phyloP scores from a whole-genome alignment of 2,113 vertebrate species.

The Lagopus muta region DNA sequence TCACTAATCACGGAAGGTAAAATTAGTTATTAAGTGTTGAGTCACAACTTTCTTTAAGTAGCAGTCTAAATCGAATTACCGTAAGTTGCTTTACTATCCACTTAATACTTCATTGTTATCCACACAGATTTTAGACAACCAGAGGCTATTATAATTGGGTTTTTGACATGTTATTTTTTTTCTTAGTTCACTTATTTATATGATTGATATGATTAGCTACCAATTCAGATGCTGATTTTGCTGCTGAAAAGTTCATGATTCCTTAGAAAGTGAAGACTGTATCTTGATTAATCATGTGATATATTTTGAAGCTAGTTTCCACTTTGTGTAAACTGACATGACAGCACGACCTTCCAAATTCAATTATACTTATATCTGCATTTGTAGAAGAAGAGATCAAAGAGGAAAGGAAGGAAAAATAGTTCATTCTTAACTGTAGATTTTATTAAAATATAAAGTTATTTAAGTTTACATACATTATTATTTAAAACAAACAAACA shows the following conservation, averaged over 20 bases:
- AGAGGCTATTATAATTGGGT: conserved; percentile 45
- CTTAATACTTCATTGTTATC: conserved; percentile 67
- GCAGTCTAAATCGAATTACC: conserved; percentile 72
- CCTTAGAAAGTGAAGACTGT: not conserved
- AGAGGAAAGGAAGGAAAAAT: not conserved
- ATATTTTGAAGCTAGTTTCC: not conserved
- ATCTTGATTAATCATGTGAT: not conserved
- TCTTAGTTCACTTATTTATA: conserved; percentile 26
- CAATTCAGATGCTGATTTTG: not conserved
- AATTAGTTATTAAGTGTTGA: conserved; percentile 75
- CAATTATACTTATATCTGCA: not conserved
- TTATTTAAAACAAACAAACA: not conserved
- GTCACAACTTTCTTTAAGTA: conserved; percentile 75
- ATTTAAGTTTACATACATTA: not conserved
- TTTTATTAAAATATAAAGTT: not conserved
- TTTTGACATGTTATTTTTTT: conserved; percentile 24
- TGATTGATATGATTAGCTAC: not conserved
- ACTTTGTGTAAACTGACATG: not conserved
- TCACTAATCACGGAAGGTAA: conserved; percentile 72
- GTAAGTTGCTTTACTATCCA: conserved; percentile 50
- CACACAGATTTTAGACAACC: conserved; percentile 37
- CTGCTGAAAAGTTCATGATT: conserved; percentile 8
- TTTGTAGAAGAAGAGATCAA: not conserved
- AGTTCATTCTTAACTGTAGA: not conserved
- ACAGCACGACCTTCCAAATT: not conserved